Conservation (phyloP, 2,797 vertebrate genomes). For the Oreortyx pictus region DNA sequence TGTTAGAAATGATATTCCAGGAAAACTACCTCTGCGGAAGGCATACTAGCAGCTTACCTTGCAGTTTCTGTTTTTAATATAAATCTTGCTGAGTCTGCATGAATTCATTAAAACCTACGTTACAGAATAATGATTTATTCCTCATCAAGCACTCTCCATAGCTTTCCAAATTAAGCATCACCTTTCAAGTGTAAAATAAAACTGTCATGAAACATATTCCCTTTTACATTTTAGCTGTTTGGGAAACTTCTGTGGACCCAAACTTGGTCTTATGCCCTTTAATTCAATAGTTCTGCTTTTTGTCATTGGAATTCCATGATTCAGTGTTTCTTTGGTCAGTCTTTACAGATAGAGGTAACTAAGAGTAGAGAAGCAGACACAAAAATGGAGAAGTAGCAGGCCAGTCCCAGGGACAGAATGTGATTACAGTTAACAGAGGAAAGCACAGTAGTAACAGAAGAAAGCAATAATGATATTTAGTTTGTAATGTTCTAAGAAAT, state of each 20-base stretch:
- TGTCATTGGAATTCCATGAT: neutral
- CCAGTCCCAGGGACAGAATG: neutral
- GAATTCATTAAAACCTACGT: neutral
- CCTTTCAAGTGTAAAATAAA: neutral
- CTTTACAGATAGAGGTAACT: neutral
- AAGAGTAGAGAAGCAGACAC: neutral
- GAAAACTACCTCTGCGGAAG: neutral
- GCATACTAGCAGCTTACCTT: neutral
- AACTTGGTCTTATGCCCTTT: neutral
- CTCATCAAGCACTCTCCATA: fast-evolving
- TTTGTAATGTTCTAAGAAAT: neutral
- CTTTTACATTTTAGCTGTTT: neutral
- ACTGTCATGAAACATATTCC: neutral
- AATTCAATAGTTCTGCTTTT: neutral
- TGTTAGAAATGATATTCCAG: neutral
- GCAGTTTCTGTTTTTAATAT: neutral
- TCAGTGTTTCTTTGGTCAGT: neutral
- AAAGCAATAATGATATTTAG: neutral
- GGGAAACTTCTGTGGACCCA: neutral
- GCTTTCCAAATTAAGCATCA: neutral
- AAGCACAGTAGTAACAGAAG: neutral
- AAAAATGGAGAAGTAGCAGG: neutral
- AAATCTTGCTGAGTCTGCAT: neutral
- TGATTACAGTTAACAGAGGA: neutral
- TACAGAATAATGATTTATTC: neutral